Conservation (phyloP, 2,888 invertebrate genomes). For the Andrena haemorrhoa region DNA sequence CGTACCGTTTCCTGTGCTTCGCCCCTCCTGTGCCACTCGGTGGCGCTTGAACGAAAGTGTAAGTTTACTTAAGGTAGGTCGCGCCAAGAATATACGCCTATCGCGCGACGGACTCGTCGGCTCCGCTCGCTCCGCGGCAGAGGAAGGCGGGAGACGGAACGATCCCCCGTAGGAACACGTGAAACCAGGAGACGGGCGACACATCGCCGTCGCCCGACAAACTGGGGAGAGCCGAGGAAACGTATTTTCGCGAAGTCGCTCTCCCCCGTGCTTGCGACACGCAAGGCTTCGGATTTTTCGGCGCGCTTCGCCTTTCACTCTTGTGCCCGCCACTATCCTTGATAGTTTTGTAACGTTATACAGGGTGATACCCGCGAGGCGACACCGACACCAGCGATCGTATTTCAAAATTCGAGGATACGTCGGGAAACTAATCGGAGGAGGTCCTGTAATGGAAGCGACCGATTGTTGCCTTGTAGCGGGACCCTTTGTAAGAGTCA, state of each 20-base stretch:
- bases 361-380: not conserved
- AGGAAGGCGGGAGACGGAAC: constrained; percentile 20
- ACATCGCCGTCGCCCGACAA: not conserved
- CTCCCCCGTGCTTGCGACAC: not conserved
- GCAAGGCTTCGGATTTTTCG: constrained; percentile 10
- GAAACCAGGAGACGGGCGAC: not conserved
- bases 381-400: not conserved
- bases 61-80: constrained; percentile 72
- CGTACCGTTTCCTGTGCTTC: constrained; percentile 47
- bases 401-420: not conserved
- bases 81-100: constrained; percentile 64
- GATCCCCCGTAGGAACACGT: not conserved
- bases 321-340: constrained; percentile 8
- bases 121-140: constrained; percentile 12
- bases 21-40: constrained; percentile 53
- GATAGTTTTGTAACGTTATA: constrained; percentile 3
- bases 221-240: not conserved
- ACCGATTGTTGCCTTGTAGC: no score
- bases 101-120: constrained; percentile 47
- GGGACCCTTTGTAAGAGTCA: not conserved
- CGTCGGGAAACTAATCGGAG: no score
- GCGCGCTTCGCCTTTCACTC: constrained; percentile 31
- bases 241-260: not conserved
- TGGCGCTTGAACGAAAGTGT: constrained; percentile 71
- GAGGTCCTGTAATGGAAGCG: no score